Evolutionary conservation across 2,113 vertebrate species (phyloP).

Genomic region (Quiscalus mexicanus): DNA sequence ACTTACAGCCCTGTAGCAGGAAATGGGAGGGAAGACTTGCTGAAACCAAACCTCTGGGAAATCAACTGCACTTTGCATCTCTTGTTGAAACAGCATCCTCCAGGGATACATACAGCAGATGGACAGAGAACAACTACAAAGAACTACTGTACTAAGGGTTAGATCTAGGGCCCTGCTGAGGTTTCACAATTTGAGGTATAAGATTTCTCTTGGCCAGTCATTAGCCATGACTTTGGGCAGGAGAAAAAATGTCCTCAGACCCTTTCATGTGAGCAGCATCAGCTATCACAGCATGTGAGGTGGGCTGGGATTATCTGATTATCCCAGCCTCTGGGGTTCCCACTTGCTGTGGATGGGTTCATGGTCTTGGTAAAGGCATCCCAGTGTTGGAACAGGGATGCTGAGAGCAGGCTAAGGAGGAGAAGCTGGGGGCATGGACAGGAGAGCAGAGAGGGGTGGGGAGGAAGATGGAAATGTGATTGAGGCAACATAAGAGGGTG

Average conservation of each 20-base stretch:
- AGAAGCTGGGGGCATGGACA: accelerated
- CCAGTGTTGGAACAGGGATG: background rate
- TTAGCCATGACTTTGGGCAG: background rate
- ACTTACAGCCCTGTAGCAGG: background rate
- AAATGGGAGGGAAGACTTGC: background rate
- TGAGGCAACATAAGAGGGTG: background rate
- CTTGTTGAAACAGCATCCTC: background rate
- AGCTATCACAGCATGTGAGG: accelerated
- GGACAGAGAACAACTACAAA: background rate
- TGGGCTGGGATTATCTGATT: background rate
- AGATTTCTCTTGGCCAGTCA: background rate
- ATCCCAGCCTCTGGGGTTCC: background rate
- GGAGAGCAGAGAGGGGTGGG: background rate
- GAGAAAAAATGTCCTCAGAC: background rate
- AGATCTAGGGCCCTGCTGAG: background rate
- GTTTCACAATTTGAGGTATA: background rate
- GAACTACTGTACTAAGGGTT: background rate
- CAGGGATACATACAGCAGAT: background rate
- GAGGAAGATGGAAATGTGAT: background rate
- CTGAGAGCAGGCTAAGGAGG: background rate
- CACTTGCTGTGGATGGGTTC: background rate
- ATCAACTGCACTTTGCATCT: background rate
- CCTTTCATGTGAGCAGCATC: background rate
- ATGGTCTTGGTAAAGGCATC: background rate
- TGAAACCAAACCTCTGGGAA: background rate